Evolutionary conservation across 2,888 invertebrate genomes (phyloP), one percentile per base, ranked within the genome.

Genomic region (Stratiomys singularior): DNA sequence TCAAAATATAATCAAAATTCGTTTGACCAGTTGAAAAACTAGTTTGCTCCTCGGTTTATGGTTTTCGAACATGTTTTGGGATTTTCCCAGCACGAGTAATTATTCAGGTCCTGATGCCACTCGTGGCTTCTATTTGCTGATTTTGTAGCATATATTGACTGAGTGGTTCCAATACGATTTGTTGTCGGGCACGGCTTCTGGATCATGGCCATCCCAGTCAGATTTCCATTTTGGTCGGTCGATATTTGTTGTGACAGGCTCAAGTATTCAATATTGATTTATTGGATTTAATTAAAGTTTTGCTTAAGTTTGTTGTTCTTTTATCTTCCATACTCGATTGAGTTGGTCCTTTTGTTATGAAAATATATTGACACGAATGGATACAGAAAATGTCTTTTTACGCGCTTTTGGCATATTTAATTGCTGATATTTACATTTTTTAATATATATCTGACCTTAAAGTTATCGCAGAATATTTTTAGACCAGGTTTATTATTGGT

Each of bases 261-360:
- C 13, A 30, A 28, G 64, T 1, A 4, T 9, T 64, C 30, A 28
- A 60, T 30, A 15, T 27, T 64, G 64, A 64, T 64, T 64, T 64
- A 64, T 64, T 64, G 64, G 5, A 27, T 64, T 64, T 64, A 64
- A 64, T 64, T 64, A 64, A n/a, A 30, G 5, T 28, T 13, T 27
- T 28, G n/a, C n/a, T 64, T 1, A 28, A 0, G n/a, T 30, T 11
- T 27, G 28, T 15, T 30, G 1, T 64, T 30, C n/a, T 30, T 64
- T 11, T 30, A 15, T 64, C 28, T 27, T 64, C 25, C 64, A 27
- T 15, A 30, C 64, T 1, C n/a, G n/a, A 64, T 30, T 64, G 28
- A 64, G 7, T 30, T 21, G 0, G 64, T 30, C 64, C 28, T 30
- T 64, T 64, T 64, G 64, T 64, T 64, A 64, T 30, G 64, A 64